Percentiles rank a stretch among this genome's conserved stretches.
Evolutionary conservation across 2,113 vertebrate species (phyloP).

Genomic region (Hemiscyllium ocellatum): DNA sequence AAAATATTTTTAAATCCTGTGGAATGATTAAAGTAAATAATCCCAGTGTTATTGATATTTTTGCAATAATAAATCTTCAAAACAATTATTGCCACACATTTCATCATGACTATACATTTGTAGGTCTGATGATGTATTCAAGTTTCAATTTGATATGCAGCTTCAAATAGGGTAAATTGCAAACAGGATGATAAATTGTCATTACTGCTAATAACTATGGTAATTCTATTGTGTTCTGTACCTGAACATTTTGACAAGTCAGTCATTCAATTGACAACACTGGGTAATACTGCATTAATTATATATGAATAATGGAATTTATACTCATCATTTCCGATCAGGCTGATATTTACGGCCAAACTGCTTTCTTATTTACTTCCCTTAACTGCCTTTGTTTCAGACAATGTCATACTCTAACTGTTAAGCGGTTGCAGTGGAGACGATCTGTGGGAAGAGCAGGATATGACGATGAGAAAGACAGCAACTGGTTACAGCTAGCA

Average conservation of each 20-base stretch:
- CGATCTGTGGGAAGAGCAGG: slow-evolving; percentile 59
- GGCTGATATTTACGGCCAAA: slow-evolving; percentile 46
- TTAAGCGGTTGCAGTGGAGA: slow-evolving; percentile 84
- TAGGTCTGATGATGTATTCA: slow-evolving; percentile 44
- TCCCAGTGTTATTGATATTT: neutral
- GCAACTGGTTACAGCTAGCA: slow-evolving; percentile 77
- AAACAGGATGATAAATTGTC: slow-evolving; percentile 49
- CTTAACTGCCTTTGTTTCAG: slow-evolving; percentile 60
- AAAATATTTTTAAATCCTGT: neutral
- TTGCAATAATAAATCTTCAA: neutral
- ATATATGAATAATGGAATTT: slow-evolving; percentile 47
- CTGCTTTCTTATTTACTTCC: slow-evolving; percentile 42
- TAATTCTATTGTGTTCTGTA: slow-evolving; percentile 46
- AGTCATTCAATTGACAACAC: slow-evolving; percentile 43
- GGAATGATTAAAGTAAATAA: neutral
- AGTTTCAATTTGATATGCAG: slow-evolving; percentile 47
- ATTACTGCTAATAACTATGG: slow-evolving; percentile 47
- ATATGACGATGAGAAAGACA: slow-evolving; percentile 50
- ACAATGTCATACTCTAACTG: slow-evolving; percentile 78
- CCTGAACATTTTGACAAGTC: slow-evolving; percentile 48
- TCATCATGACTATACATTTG: slow-evolving; percentile 37
- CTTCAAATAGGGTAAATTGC: slow-evolving; percentile 48
- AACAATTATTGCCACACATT: neutral
- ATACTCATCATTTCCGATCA: slow-evolving; percentile 43
- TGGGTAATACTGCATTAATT: slow-evolving; percentile 49